These are phyloP conservation scores for Acleris laterana DNA, from an alignment of 2,888 invertebrate genomes.

Conservation along the genomic window DNA sequence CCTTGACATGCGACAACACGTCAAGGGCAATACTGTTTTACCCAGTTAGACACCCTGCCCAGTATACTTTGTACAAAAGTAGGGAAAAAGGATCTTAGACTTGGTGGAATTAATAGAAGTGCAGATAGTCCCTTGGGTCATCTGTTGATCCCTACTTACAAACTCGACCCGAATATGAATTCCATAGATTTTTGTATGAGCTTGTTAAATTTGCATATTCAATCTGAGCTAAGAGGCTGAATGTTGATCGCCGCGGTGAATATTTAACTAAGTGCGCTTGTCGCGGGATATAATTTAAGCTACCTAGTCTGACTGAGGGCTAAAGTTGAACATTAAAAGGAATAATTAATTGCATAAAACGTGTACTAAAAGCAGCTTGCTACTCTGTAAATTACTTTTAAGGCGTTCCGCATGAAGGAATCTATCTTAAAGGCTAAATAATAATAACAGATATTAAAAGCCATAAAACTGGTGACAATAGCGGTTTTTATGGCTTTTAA, in stretches of 20 bases:
- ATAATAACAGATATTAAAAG: slow-evolving; percentile 25
- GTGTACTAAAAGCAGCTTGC: not conserved
- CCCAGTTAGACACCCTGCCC: too few relatives aligned
- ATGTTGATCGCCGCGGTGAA: slow-evolving; percentile 29
- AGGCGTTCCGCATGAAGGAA: slow-evolving; percentile 2
- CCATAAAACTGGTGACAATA: slow-evolving; percentile 32
- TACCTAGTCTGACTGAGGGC: not conserved
- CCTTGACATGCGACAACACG: too few relatives aligned
- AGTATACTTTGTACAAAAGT: not conserved
- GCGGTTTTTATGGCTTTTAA: slow-evolving; percentile 34
- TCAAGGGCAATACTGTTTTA: too few relatives aligned
- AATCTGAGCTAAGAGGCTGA: slow-evolving; percentile 14
- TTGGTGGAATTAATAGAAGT: not conserved
- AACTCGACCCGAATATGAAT: slow-evolving; percentile 20
- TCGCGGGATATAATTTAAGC: slow-evolving; percentile 12
- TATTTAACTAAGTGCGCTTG: slow-evolving; percentile 21
- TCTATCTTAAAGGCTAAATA: slow-evolving; percentile 13
- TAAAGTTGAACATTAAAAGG: slow-evolving; percentile 2
- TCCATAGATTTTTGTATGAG: slow-evolving; percentile 27
- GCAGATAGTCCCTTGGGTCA: slow-evolving; percentile 12
- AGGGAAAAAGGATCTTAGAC: not conserved
- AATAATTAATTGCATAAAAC: slow-evolving; percentile 11
- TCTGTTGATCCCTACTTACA: slow-evolving; percentile 25
- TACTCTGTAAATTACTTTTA: not conserved
- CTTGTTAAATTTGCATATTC: slow-evolving; percentile 31